Evolutionary conservation across 2,888 invertebrate genomes (phyloP).

Genomic region (Mesorhabditis spiculigera): DNA sequence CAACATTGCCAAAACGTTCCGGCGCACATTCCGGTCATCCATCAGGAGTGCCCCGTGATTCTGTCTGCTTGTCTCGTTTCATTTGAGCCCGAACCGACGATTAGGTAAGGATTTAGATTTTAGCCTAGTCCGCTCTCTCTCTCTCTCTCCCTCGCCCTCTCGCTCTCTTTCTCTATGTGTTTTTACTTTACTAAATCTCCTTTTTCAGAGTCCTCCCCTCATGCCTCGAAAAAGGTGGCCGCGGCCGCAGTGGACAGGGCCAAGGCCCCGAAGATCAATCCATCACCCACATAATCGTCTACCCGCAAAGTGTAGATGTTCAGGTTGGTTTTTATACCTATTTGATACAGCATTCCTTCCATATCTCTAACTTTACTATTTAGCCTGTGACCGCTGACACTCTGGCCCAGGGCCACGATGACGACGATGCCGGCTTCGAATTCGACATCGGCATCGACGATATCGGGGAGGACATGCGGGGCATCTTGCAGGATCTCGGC

Average conservation of each 20-base stretch:
- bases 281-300: slow-evolving; percentile 94
- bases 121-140: too few relatives aligned
- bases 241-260: slow-evolving; percentile 65
- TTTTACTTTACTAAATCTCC: background rate
- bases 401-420: slow-evolving; percentile 9
- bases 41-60: slow-evolving; percentile 77
- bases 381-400: slow-evolving; percentile 13
- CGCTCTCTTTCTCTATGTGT: background rate
- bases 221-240: background rate
- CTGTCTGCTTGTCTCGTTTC: slow-evolving; percentile 96
- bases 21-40: background rate
- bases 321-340: slow-evolving; percentile 66
- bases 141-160: too few relatives aligned
- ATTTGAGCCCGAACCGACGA: slow-evolving; percentile 73
- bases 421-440: background rate
- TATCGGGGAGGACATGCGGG: background rate
- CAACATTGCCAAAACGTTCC: background rate
- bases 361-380: background rate
- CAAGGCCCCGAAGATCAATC: slow-evolving; percentile 94
- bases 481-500: background rate
- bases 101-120: slow-evolving; percentile 10
- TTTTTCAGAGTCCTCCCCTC: slow-evolving; percentile 6
- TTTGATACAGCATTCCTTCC: too few relatives aligned
- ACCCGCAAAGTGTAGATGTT: slow-evolving; percentile 91
- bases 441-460: slow-evolving; percentile 5